A percentile compares a stretch with the other conserved stretches of the same genome.
Evolutionary conservation across 2,888 invertebrate species (phyloP).

Genomic region (Mellilla xanthometata): DNA sequence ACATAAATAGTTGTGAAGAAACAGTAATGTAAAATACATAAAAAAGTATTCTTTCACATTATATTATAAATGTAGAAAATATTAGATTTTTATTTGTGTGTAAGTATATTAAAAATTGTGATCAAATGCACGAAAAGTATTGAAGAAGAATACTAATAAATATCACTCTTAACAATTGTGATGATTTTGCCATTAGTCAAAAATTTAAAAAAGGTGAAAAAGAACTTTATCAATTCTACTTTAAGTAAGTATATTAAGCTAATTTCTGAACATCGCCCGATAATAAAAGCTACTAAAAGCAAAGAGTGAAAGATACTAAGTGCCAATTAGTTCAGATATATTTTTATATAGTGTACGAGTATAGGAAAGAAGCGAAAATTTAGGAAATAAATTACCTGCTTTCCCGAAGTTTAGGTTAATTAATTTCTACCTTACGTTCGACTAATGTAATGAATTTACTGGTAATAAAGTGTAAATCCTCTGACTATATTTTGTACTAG

Average conservation of each 20-base stretch:
- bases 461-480: no score
- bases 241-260: conserved; percentile 43
- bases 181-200: conserved; percentile 80
- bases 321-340: conserved; percentile 19
- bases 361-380: conserved; percentile 31
- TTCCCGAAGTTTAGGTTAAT: conserved; percentile 55
- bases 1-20: conserved; percentile 48
- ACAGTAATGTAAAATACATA: conserved; percentile 45
- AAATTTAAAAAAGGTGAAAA: conserved; percentile 46
- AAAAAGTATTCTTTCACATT: conserved; percentile 28
- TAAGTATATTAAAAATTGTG: conserved; percentile 37
- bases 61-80: conserved; percentile 33
- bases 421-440: no score
- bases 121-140: conserved; percentile 37
- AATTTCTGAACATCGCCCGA: conserved; percentile 43
- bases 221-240: conserved; percentile 47
- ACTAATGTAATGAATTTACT: no score
- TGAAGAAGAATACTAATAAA: conserved; percentile 42
- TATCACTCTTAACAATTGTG: conserved; percentile 78
- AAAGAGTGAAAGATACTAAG: conserved; percentile 39
- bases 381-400: conserved; percentile 63
- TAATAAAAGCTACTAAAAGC: conserved; percentile 49
- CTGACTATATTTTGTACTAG: no score
- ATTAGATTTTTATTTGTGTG: conserved; percentile 30
- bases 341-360: neutral